These are phyloP conservation scores for Bolinopsis microptera DNA, from an alignment of 37 sponge, comb jelly and placozoan species.

Conservation along the genomic window DNA sequence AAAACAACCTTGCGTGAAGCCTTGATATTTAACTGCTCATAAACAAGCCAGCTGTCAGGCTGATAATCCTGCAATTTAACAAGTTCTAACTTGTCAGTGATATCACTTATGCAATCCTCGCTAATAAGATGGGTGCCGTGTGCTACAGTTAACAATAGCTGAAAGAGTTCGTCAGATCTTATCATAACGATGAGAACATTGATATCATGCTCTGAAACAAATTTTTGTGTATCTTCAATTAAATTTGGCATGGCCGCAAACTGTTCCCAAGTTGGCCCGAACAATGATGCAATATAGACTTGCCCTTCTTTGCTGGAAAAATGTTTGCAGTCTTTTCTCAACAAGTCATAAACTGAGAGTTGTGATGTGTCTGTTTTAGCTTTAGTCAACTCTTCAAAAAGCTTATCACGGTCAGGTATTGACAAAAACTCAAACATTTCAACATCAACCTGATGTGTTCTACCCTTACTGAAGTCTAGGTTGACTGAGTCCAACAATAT, in stretches of 20 bases:
- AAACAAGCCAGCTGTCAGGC: background rate
- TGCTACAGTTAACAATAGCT: background rate
- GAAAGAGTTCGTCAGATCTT: background rate
- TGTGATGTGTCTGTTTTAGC: slow-evolving; percentile 5
- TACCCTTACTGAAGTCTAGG: background rate
- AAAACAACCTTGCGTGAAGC: background rate
- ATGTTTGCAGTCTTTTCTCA: background rate
- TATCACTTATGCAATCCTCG: background rate
- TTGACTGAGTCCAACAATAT: slow-evolving; percentile 2
- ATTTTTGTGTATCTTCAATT: background rate
- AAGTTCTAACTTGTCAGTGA: background rate
- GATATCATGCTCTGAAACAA: background rate
- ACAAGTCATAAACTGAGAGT: background rate
- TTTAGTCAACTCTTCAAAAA: background rate
- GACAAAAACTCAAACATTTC: background rate
- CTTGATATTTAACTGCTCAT: background rate
- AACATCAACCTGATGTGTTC: background rate
- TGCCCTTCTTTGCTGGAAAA: background rate
- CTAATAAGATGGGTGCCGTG: background rate
- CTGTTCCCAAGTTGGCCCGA: slow-evolving; percentile 12
- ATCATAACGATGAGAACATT: background rate
- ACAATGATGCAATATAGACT: background rate
- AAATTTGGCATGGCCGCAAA: background rate
- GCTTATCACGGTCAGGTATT: background rate
- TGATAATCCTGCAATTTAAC: background rate